Evolutionary conservation across 1,140 invertebrate genomes (phyloP).

Genomic region (Papilio glaucus): DNA sequence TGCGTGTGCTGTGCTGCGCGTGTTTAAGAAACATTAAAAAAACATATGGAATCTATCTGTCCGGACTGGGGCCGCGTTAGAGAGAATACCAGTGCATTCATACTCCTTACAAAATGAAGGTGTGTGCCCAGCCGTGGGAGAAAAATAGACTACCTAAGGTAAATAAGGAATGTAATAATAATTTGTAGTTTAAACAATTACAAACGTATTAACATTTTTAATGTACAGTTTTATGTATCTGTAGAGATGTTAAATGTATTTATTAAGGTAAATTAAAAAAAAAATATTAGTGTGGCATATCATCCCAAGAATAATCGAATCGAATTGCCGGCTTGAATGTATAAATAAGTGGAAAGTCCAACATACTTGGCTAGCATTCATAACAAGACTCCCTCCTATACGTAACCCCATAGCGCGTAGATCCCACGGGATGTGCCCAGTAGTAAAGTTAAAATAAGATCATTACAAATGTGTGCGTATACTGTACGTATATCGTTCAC

Average conservation of each 20-base stretch:
- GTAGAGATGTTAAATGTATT: no score
- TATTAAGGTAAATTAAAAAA: background rate
- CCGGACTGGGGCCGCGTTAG: background rate
- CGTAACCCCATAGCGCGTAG: constrained; percentile 65
- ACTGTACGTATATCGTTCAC: constrained; percentile 53
- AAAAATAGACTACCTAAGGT: background rate
- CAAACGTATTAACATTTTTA: no score
- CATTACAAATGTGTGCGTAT: constrained; percentile 63
- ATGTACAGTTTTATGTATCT: no score
- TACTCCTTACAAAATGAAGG: background rate
- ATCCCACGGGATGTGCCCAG: constrained; percentile 75
- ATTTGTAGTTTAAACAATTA: no score
- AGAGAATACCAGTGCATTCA: background rate
- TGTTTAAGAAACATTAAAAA: background rate
- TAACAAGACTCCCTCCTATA: constrained; percentile 69
- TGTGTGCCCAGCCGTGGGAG: background rate
- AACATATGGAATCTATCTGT: background rate
- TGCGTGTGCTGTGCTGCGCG: background rate
- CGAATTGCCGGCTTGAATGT: constrained; percentile 46
- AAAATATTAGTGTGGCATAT: constrained; percentile 43
- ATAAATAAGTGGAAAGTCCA: constrained; percentile 64
- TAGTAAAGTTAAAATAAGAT: constrained; percentile 79
- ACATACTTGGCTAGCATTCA: constrained; percentile 67
- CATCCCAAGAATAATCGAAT: constrained; percentile 50
- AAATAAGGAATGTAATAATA: background rate